These are phyloP conservation scores for Elegia similella DNA, from an alignment of 2,888 invertebrate genomes.

Conservation along the genomic window DNA sequence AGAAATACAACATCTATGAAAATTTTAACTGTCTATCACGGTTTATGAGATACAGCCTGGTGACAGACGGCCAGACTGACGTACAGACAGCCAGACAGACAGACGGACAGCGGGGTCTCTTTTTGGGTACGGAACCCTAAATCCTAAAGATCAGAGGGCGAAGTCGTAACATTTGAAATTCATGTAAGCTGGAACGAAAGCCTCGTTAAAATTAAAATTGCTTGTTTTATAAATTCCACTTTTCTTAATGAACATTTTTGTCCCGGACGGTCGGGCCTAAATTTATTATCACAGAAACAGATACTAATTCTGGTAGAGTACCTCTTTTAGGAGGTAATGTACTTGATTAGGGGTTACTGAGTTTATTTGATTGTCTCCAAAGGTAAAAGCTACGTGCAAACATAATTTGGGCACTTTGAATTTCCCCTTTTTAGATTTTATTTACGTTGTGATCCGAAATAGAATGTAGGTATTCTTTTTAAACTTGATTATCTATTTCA, in stretches of 20 bases:
- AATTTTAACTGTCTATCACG: no score
- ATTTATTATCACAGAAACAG: slow-evolving; percentile 15
- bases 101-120: no score
- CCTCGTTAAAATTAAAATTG: slow-evolving; percentile 8
- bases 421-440: not conserved
- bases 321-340: not conserved
- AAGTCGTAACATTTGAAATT: slow-evolving; percentile 7
- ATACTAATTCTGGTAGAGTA: slow-evolving; percentile 1
- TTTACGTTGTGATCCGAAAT: not conserved
- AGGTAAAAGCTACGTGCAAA: not conserved
- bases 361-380: slow-evolving; percentile 1
- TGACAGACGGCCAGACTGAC: no score
- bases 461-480: no score
- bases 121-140: no score
- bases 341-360: not conserved
- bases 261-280: not conserved
- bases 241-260: slow-evolving; percentile 17
- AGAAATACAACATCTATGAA: no score
- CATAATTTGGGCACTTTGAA: not conserved
- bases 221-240: slow-evolving; percentile 14
- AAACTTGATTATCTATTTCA: no score
- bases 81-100: no score
- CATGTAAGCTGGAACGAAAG: slow-evolving; percentile 6
- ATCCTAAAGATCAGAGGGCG: not conserved
- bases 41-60: no score